Evolutionary conservation across 2,797 vertebrate genomes (phyloP), one percentile per base, ranked within the genome.

Genomic region (Lutjanus campechanus): DNA sequence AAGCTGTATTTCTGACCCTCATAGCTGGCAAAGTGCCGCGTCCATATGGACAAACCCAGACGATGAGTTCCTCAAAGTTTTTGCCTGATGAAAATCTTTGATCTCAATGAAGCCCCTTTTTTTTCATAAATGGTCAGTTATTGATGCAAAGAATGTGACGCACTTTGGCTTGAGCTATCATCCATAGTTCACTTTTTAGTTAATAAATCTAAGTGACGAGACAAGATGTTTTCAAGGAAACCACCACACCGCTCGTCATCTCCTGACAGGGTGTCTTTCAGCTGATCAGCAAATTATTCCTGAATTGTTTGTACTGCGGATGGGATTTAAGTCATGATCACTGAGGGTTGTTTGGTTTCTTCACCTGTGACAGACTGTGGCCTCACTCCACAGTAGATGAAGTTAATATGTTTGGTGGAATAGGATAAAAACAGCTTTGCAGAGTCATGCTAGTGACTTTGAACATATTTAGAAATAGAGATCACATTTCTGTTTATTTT

Each of bases 1-100:
- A 19, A 83, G 60, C 77, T 69, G 64, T 51, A 71, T 85, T 84
- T 84, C 81, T 75, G 61, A 89, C 69, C 65, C 64, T 85, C 29
- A 69, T 76, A 75, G 72, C 64, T 88, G 90, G 86, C 75, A 53
- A 65, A 11, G 50, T 66, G 79, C 78, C 70, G 16, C 20, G 44
- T 77, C 68, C 88, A 88, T 87, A 81, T 90, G 89, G 83, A 64
- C 54, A 58, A 85, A 29, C 29, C 77, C 61, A 89, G 73, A 83
- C 16, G 10, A 50, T 40, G 59, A 67, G 43, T 53, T 72, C 46
- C 47, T 53, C 55, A 53, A 66, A 73, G 46, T 40, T 54, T 54
- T 46, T 8, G 54, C 15, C 25, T n/a, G 44, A 63, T 59, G 19
- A 71, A 73, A 83, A 55, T 53, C 66, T 84, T 84, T 86, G 44